phyloP scores from a whole-genome alignment of 1,140 invertebrate genomes.

The Oryzaephilus surinamensis region DNA sequence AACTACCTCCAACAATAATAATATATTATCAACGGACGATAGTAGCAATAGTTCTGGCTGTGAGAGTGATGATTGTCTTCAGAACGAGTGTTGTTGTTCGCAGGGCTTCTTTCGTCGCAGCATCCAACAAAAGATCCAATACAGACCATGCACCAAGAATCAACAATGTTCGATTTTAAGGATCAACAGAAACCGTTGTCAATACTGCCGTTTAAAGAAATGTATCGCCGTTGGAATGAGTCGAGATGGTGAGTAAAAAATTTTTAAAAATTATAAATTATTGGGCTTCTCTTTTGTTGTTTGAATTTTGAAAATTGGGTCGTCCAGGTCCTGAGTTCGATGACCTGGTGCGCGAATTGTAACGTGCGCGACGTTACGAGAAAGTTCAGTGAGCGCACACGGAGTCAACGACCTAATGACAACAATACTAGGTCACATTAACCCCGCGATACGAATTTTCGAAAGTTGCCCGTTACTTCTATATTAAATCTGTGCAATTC shows the following conservation, averaged over 20 bases:
- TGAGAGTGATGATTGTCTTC: too few relatives aligned
- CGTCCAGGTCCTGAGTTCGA: slow-evolving; percentile 28
- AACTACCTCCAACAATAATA: slow-evolving; percentile 12
- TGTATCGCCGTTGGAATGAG: slow-evolving; percentile 98
- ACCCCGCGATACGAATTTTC: too few relatives aligned
- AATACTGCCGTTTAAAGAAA: slow-evolving; percentile 95
- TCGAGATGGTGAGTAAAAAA: slow-evolving; percentile 75
- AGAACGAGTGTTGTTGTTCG: slow-evolving; percentile 46
- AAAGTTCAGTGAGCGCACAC: slow-evolving; percentile 26
- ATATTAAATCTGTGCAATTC: slow-evolving; percentile 14
- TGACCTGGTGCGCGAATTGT: slow-evolving; percentile 24
- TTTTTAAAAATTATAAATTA: background rate
- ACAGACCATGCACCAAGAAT: slow-evolving; percentile 94
- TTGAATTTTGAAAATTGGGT: slow-evolving; percentile 9
- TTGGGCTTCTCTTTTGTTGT: background rate
- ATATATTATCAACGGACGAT: background rate
- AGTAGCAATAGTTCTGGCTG: too few relatives aligned
- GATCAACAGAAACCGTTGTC: slow-evolving; percentile 94
- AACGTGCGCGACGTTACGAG: slow-evolving; percentile 23
- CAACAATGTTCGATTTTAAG: slow-evolving; percentile 94
- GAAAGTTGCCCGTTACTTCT: slow-evolving; percentile 12
- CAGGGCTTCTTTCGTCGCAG: slow-evolving; percentile 80
- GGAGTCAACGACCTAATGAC: slow-evolving; percentile 4
- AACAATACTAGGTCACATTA: too few relatives aligned
- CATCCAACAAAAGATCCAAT: slow-evolving; percentile 97